Evolutionary conservation across 2,113 vertebrate species (phyloP).

Genomic region (Platichthys flesus): DNA sequence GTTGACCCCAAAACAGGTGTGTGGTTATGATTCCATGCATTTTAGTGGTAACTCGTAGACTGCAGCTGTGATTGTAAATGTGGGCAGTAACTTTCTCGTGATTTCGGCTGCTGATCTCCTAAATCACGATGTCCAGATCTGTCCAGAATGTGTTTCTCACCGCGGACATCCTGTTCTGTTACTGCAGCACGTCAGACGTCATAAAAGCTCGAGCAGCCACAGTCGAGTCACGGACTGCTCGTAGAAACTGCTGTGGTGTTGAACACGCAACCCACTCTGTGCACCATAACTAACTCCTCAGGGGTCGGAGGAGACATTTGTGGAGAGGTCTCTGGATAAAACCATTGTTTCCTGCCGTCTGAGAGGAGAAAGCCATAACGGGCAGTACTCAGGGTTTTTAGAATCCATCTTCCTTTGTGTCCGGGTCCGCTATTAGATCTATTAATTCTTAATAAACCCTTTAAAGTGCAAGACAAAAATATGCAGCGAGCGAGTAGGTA

Average conservation of each 20-base stretch:
- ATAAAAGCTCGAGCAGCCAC: slow-evolving; percentile 58
- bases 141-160: neutral
- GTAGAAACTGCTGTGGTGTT: neutral
- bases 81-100: neutral
- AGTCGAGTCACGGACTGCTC: slow-evolving; percentile 53
- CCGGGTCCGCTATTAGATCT: slow-evolving; percentile 49
- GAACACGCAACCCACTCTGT: neutral
- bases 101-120: slow-evolving; percentile 24
- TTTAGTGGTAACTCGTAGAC: too few relatives aligned
- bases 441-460: slow-evolving; percentile 77
- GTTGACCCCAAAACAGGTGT: slow-evolving; percentile 96
- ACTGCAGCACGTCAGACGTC: slow-evolving; percentile 42
- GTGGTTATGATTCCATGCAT: slow-evolving; percentile 7
- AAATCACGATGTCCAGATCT: slow-evolving; percentile 25
- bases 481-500: too few relatives aligned
- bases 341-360: slow-evolving; percentile 43
- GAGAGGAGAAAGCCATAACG: slow-evolving; percentile 9
- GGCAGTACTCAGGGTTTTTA: slow-evolving; percentile 42
- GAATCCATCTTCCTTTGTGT: slow-evolving; percentile 64
- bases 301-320: slow-evolving; percentile 62
- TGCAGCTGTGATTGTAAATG: too few relatives aligned
- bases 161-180: slow-evolving; percentile 26
- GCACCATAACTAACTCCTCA: slow-evolving; percentile 62
- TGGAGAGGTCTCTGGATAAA: slow-evolving; percentile 53
- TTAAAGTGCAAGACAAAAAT: slow-evolving; percentile 38